phyloP scores from a whole-genome alignment of 2,113 vertebrate species.

The Acanthochromis polyacanthus region DNA sequence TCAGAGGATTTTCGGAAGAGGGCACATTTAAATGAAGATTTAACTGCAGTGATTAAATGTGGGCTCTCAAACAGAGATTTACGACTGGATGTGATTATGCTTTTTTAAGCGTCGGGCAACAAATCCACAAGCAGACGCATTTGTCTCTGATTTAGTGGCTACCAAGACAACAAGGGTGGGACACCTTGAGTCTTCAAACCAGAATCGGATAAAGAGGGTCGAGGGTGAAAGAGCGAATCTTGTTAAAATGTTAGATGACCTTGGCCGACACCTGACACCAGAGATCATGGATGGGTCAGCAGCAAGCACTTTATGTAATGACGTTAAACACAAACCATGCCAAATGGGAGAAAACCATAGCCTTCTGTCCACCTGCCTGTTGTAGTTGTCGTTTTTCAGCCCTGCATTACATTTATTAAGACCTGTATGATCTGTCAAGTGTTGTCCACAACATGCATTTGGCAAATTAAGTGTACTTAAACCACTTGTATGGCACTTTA shows the following conservation, averaged over 20 bases:
- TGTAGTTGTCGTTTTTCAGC: conserved; percentile 37
- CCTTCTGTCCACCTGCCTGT: conserved; percentile 44
- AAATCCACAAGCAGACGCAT: conserved; percentile 69
- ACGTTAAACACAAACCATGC: conserved; percentile 77
- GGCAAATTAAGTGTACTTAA: conserved; percentile 1
- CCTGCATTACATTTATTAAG: conserved; percentile 19
- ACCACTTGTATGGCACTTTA: background rate
- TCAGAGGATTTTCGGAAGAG: conserved; percentile 70
- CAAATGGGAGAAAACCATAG: conserved; percentile 53
- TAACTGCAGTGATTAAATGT: conserved; percentile 75
- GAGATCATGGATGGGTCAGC: conserved; percentile 81
- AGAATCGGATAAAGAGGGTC: conserved; percentile 71
- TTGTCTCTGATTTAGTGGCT: conserved; percentile 68
- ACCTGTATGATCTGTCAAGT: background rate
- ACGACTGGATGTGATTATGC: conserved; percentile 59
- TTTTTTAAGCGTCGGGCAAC: conserved; percentile 64
- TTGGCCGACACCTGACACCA: conserved; percentile 83
- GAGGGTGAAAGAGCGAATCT: conserved; percentile 75
- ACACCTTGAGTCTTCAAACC: conserved; percentile 76
- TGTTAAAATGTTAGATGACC: conserved; percentile 86
- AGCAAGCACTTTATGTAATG: conserved; percentile 85
- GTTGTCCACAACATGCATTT: background rate
- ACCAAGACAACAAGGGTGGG: conserved; percentile 60
- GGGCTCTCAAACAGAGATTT: conserved; percentile 67
- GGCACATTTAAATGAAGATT: conserved; percentile 77